Percentiles rank a stretch among this genome's conserved stretches.
Conservation (phyloP, 2,113 vertebrate genomes). For the Myiozetetes cayanensis region DNA sequence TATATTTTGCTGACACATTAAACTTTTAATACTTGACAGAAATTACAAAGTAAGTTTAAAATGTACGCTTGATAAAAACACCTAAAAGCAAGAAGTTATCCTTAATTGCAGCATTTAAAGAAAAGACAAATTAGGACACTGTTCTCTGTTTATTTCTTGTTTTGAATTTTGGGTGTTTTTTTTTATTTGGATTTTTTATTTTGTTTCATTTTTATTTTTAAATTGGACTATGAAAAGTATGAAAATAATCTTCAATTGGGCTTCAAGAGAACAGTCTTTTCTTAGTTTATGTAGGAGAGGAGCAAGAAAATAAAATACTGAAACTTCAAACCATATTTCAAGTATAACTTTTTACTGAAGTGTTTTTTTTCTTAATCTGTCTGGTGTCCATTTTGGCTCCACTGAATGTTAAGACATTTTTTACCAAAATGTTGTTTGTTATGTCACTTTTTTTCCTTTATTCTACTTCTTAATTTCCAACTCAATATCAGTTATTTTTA, state of each 20-base stretch:
- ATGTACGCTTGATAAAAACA: not conserved
- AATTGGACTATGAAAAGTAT: fast-evolving
- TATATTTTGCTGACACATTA: not conserved
- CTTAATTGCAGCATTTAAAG: not conserved
- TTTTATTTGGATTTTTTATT: not conserved
- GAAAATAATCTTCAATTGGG: not conserved
- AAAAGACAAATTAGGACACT: not conserved
- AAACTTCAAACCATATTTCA: not conserved
- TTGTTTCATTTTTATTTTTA: not conserved
- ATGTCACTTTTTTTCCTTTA: not conserved
- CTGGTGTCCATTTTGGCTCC: not conserved
- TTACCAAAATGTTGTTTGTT: not conserved
- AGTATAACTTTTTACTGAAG: not conserved
- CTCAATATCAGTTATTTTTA: not conserved
- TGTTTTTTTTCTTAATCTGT: not conserved
- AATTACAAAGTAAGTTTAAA: not conserved
- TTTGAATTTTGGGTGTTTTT: not conserved
- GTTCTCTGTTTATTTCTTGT: not conserved
- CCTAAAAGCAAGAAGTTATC: fast-evolving
- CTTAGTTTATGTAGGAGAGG: not conserved
- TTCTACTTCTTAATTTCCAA: not conserved
- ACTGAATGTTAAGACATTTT: not conserved
- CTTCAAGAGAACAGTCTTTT: not conserved
- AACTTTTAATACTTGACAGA: not conserved
- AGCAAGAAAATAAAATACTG: not conserved